Conservation (phyloP, 2,797 vertebrate species). For the Spheniscus humboldti region DNA sequence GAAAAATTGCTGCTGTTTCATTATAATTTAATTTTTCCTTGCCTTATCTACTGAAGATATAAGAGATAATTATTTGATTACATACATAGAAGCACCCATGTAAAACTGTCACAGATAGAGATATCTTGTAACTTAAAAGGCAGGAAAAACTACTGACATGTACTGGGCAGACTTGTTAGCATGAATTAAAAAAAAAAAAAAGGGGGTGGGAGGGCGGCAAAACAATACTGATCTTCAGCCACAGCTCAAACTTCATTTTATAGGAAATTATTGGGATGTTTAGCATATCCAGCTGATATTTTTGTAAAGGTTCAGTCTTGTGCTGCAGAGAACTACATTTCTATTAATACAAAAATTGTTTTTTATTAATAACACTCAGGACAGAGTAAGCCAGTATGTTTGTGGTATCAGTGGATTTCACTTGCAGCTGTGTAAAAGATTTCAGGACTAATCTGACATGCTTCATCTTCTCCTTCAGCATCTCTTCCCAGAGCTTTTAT, state of each 20-base stretch:
- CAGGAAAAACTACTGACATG: background rate
- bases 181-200: background rate
- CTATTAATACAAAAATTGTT: background rate
- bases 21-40: constrained; percentile 5
- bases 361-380: background rate
- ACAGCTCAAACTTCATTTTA: background rate
- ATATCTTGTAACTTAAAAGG: background rate
- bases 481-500: background rate
- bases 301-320: background rate
- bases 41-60: constrained; percentile 18
- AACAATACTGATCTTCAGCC: background rate
- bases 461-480: background rate
- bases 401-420: background rate
- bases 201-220: background rate
- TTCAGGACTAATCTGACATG: background rate
- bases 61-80: constrained; percentile 24
- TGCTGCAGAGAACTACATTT: background rate
- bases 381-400: background rate
- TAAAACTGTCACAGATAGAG: background rate
- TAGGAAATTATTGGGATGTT: background rate
- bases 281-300: background rate
- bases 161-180: background rate
- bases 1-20: background rate
- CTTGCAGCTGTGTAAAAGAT: background rate
- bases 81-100: background rate